These are phyloP conservation scores for Gymnocheta viridis DNA, from an alignment of 2,888 invertebrate genomes.

Conservation along the genomic window DNA sequence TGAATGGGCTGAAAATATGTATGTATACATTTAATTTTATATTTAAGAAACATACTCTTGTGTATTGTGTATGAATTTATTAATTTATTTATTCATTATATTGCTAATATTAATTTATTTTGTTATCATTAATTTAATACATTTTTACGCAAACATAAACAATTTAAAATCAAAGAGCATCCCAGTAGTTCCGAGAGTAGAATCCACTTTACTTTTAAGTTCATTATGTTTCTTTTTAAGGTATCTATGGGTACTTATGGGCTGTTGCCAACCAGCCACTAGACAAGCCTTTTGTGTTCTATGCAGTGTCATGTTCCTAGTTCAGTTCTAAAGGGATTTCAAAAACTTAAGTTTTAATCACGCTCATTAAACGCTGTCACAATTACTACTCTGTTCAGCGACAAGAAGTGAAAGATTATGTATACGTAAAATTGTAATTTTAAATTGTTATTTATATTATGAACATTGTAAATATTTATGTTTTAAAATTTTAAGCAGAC, in stretches of 20 bases:
- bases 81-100: constrained; percentile 54
- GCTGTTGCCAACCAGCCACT: background rate
- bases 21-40: background rate
- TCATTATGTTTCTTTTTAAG: too few species aligned
- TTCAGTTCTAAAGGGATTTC: background rate
- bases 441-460: background rate
- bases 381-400: background rate
- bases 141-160: background rate
- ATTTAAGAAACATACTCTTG: constrained; percentile 16
- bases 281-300: background rate
- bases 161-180: background rate
- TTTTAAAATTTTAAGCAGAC: background rate
- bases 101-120: constrained; percentile 55
- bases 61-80: constrained; percentile 22
- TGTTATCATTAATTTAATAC: constrained; percentile 28
- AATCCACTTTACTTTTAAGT: background rate
- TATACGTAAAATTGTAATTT: background rate
- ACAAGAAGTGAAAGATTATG: background rate
- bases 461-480: background rate
- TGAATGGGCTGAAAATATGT: too few species aligned
- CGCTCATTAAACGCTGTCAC: background rate
- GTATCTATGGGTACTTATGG: background rate
- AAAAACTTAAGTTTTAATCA: background rate
- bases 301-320: background rate
- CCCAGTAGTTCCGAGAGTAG: background rate